Conservation (phyloP, 1,140 invertebrate genomes). For the Pseudomyrmex gracilis region DNA sequence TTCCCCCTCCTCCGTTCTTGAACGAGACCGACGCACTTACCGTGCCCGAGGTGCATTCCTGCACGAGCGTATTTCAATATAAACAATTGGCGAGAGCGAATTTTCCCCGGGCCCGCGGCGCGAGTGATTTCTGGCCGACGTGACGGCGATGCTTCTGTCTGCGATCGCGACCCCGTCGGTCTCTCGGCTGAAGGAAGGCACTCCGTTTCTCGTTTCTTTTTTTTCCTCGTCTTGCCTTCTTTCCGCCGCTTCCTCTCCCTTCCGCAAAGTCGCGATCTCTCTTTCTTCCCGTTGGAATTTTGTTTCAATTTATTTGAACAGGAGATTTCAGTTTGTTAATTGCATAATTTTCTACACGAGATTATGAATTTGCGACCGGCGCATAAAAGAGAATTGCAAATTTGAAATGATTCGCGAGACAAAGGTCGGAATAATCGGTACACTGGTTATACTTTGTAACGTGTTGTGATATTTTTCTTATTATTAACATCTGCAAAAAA, state of each 20-base stretch:
- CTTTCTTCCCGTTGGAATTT: neutral
- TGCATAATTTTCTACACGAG: neutral
- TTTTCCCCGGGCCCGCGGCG: constrained; percentile 73
- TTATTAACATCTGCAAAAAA: constrained; percentile 69
- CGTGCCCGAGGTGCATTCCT: constrained; percentile 73
- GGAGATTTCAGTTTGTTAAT: neutral
- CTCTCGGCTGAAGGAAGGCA: constrained; percentile 59
- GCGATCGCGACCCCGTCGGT: constrained; percentile 77
- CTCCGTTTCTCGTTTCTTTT: constrained; percentile 5
- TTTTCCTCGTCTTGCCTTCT: neutral
- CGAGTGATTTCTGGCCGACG: constrained; percentile 82
- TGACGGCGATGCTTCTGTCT: constrained; percentile 80
- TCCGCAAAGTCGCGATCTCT: neutral
- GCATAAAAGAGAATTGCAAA: neutral
- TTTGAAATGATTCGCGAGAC: neutral
- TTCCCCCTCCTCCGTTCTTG: neutral
- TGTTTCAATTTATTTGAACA: neutral
- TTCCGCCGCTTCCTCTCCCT: neutral
- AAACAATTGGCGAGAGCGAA: constrained; percentile 81
- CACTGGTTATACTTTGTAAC: constrained; percentile 62
- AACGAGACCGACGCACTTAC: constrained; percentile 8
- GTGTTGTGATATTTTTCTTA: constrained; percentile 63
- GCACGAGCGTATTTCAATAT: constrained; percentile 81
- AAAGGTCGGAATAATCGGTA: constrained; percentile 42
- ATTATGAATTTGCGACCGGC: neutral